Conservation (phyloP, 1,140 invertebrate genomes). For the Latrodectus geometricus region DNA sequence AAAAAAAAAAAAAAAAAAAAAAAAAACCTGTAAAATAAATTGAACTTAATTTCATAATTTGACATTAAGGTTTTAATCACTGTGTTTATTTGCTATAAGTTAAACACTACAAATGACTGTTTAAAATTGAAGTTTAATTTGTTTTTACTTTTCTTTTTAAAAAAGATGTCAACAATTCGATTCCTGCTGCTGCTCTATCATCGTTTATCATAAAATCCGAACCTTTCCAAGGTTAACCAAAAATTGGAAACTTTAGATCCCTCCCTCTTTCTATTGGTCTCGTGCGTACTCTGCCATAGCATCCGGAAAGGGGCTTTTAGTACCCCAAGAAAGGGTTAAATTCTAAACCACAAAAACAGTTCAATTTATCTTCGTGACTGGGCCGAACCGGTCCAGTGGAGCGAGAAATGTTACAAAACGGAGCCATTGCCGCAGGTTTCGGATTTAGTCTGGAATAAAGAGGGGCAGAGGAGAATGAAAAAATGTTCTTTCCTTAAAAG, state of each 20-base stretch:
- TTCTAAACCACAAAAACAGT: slow-evolving; percentile 51
- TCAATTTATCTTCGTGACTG: slow-evolving; percentile 42
- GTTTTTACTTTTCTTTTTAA: background rate
- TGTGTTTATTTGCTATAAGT: too few relatives aligned
- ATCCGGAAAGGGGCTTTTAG: slow-evolving; percentile 27
- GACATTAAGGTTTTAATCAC: too few relatives aligned
- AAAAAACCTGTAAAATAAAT: too few relatives aligned
- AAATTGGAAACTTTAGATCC: background rate
- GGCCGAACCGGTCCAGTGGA: slow-evolving; percentile 32
- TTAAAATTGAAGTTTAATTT: too few relatives aligned
- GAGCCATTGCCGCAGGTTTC: slow-evolving; percentile 44
- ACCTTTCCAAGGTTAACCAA: slow-evolving; percentile 7
- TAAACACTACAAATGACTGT: too few relatives aligned
- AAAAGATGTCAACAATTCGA: background rate
- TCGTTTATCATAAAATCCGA: background rate
- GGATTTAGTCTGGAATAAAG: background rate
- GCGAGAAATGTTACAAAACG: slow-evolving; percentile 58
- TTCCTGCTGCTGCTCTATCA: background rate
- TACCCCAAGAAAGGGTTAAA: slow-evolving; percentile 36
- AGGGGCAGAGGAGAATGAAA: background rate
- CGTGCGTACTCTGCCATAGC: slow-evolving; percentile 51
- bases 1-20: too few relatives aligned
- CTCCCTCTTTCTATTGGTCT: background rate
- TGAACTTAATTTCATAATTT: too few relatives aligned
- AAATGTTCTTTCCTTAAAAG: background rate